Evolutionary conservation across 2,113 vertebrate species (phyloP).

Genomic region (Sapajus apella): DNA sequence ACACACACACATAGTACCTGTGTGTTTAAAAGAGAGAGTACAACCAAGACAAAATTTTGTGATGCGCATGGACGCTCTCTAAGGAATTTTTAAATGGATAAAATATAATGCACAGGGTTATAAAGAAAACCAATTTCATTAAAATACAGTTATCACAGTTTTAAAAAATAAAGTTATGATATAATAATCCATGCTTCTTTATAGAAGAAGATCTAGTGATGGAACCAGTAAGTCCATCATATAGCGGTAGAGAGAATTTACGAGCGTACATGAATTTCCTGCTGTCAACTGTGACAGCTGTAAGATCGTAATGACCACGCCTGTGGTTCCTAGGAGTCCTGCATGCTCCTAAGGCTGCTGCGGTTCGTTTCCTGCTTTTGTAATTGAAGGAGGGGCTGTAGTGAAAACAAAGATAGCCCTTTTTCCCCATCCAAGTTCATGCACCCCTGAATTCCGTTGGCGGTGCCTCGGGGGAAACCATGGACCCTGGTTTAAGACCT

Average conservation of each 20-base stretch:
- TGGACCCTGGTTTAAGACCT: neutral
- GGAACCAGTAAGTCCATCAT: neutral
- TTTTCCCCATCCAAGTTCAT: neutral
- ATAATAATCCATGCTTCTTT: neutral
- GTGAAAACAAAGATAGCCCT: neutral
- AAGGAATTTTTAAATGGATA: slow-evolving; percentile 9
- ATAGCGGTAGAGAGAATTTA: neutral
- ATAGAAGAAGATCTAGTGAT: neutral
- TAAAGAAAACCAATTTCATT: neutral
- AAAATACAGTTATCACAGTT: neutral
- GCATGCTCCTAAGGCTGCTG: neutral
- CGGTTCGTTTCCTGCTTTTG: neutral
- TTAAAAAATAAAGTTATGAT: neutral
- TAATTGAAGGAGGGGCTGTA: neutral
- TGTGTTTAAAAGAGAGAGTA: neutral
- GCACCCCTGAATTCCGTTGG: neutral
- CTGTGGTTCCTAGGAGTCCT: neutral
- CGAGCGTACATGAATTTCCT: neutral
- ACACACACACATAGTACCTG: too few species aligned
- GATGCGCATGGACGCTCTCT: neutral
- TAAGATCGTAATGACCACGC: neutral
- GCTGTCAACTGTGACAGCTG: neutral
- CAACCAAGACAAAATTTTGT: neutral
- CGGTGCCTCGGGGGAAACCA: accelerated
- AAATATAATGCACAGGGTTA: neutral